Percentiles rank a stretch among this genome's conserved stretches.
These are phyloP conservation scores for Channa argus DNA, from an alignment of 2,113 vertebrate genomes.

Conservation along the genomic window DNA sequence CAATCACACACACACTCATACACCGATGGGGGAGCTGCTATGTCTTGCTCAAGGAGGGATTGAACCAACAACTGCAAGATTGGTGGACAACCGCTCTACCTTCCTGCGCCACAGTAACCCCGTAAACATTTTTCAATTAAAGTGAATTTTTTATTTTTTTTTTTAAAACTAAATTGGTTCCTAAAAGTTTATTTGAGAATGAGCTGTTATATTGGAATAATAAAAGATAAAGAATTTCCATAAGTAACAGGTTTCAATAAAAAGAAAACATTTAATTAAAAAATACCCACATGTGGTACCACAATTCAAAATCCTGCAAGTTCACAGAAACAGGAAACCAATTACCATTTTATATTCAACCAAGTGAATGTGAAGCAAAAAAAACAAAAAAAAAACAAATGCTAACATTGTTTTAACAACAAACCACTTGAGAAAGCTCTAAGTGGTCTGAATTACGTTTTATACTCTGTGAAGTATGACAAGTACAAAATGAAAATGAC, in stretches of 20 bases:
- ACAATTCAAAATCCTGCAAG: constrained; percentile 25
- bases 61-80: too few relatives aligned
- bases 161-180: too few relatives aligned
- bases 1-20: too few relatives aligned
- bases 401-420: not conserved
- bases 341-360: not conserved
- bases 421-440: not conserved
- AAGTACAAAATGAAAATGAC: not conserved
- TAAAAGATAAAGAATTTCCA: constrained; percentile 31
- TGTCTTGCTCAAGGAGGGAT: too few relatives aligned
- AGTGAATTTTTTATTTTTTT: too few relatives aligned
- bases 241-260: not conserved
- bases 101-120: too few relatives aligned
- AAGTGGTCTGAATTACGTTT: not conserved
- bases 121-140: too few relatives aligned
- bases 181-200: too few relatives aligned
- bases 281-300: constrained; percentile 25
- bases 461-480: not conserved
- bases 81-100: too few relatives aligned
- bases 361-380: constrained; percentile 13
- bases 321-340: constrained; percentile 27
- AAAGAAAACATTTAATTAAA: constrained; percentile 32
- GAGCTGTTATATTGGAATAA: constrained; percentile 44
- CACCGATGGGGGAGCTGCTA: too few relatives aligned
- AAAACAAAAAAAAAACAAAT: constrained; percentile 36